Conservation (phyloP, 1,140 invertebrate species). For the Leptinotarsa texana region DNA sequence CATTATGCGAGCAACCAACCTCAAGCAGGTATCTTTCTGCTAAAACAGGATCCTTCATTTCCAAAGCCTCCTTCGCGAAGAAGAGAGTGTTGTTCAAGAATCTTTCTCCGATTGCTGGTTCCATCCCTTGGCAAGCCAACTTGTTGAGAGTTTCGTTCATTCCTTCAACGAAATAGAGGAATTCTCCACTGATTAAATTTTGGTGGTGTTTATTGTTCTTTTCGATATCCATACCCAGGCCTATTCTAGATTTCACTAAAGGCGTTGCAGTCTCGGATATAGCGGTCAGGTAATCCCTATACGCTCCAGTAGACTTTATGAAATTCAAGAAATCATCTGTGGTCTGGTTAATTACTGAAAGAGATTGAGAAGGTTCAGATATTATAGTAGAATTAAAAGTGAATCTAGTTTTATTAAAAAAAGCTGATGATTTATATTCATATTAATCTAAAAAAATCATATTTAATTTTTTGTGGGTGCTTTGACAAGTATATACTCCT, state of each 20-base stretch:
- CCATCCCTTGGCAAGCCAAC: constrained; percentile 28
- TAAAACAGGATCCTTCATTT: constrained; percentile 30
- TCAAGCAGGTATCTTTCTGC: constrained; percentile 46
- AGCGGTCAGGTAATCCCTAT: constrained; percentile 41
- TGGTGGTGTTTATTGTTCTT: constrained; percentile 35
- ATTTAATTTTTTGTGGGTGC: too few species aligned
- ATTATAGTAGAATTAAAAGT: neutral
- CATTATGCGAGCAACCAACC: constrained; percentile 19
- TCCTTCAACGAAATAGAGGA: constrained; percentile 37
- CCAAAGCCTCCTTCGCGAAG: constrained; percentile 45
- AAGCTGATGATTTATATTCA: too few species aligned
- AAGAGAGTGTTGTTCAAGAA: constrained; percentile 29
- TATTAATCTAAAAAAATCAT: too few species aligned
- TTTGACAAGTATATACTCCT: too few species aligned
- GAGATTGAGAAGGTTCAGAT: neutral
- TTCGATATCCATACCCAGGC: constrained; percentile 24
- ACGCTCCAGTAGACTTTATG: constrained; percentile 38
- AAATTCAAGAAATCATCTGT: constrained; percentile 41
- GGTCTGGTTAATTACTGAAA: neutral
- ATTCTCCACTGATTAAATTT: constrained; percentile 42
- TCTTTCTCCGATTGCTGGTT: neutral
- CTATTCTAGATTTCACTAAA: constrained; percentile 38
- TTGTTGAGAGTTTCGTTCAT: constrained; percentile 44
- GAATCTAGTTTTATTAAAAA: too few species aligned
- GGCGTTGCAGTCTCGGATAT: constrained; percentile 37